Conservation (phyloP, 2,113 vertebrate genomes). For the Ibidorhyncha struthersii region DNA sequence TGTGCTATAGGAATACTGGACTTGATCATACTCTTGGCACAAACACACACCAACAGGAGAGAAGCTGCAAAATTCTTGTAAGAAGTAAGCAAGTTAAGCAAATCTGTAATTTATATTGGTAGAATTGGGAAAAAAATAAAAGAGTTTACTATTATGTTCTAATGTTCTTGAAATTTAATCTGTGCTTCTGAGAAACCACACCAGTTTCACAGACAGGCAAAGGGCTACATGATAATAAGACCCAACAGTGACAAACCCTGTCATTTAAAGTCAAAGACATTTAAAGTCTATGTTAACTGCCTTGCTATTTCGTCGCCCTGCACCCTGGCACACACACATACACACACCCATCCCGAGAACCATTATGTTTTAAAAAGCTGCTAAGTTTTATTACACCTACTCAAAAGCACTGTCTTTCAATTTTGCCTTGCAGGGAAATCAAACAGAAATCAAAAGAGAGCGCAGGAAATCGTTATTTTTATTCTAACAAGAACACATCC, state of each 20-base stretch:
- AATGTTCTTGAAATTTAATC: background rate
- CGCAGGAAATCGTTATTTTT: background rate
- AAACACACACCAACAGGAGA: background rate
- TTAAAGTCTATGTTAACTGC: background rate
- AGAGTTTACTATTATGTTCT: background rate
- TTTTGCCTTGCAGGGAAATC: background rate
- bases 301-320: background rate
- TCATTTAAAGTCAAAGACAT: too few species aligned
- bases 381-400: background rate
- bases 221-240: background rate
- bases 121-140: background rate
- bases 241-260: background rate
- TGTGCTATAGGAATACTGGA: background rate
- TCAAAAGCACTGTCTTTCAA: background rate
- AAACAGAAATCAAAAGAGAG: background rate
- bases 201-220: background rate
- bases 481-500: background rate
- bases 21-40: background rate
- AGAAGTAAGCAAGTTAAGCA: background rate
- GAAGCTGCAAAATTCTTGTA: background rate
- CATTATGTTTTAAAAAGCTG: background rate
- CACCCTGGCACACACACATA: too few species aligned
- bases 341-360: rapidly evolving
- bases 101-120: background rate
- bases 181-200: background rate